A percentile compares a stretch with the other conserved stretches of the same genome.
Evolutionary conservation across 2,797 vertebrate species (phyloP).

Genomic region (Arnoldichthys spilopterus): DNA sequence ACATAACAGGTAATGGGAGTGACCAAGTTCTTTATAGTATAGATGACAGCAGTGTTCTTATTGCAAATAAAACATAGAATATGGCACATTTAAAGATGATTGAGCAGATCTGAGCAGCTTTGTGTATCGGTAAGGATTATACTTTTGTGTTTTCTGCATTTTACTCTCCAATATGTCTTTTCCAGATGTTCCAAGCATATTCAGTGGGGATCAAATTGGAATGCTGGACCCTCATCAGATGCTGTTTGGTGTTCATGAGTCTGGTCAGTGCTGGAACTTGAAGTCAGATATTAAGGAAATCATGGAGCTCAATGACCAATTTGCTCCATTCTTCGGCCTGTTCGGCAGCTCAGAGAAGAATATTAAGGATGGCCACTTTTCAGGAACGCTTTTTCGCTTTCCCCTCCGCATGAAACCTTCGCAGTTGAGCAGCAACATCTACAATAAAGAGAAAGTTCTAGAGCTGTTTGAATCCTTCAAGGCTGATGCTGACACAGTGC

Average conservation of each 20-base stretch:
- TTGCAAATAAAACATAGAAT: neutral
- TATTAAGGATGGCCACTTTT: conserved; percentile 86
- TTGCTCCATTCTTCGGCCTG: conserved; percentile 90
- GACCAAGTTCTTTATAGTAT: neutral
- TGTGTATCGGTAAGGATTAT: neutral
- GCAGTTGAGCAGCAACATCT: conserved; percentile 92
- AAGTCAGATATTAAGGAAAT: conserved; percentile 94
- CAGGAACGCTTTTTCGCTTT: conserved; percentile 97
- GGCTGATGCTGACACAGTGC: conserved; percentile 93
- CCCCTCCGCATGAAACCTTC: conserved; percentile 92
- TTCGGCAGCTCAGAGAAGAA: conserved; percentile 93
- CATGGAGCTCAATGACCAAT: conserved; percentile 89
- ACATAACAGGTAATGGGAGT: conserved; percentile 89
- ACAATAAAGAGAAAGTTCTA: conserved; percentile 94
- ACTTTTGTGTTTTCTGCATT: neutral
- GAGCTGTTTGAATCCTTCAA: conserved; percentile 97
- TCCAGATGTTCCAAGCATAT: conserved; percentile 97
- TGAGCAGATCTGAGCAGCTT: neutral
- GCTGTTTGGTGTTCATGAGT: conserved; percentile 93
- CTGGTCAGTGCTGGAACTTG: conserved; percentile 97
- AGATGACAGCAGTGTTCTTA: neutral
- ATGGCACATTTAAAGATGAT: neutral
- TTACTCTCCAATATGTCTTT: neutral
- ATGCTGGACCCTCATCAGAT: conserved; percentile 98
- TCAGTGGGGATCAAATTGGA: conserved; percentile 97